Evolutionary conservation across 2,797 vertebrate genomes (phyloP).

Genomic region (Premnoplex brunnescens): DNA sequence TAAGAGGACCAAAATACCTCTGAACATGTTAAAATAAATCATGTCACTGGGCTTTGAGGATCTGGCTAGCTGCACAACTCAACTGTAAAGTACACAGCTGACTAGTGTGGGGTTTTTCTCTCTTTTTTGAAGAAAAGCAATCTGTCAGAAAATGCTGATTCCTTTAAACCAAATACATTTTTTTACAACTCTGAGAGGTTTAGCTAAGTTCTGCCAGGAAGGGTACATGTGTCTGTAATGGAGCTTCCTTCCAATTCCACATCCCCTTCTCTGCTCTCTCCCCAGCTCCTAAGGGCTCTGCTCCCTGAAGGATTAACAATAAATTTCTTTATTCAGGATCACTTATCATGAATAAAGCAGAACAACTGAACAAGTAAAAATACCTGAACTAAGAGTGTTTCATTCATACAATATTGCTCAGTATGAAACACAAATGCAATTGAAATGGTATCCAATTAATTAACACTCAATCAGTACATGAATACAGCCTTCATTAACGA

Average conservation of each 20-base stretch:
- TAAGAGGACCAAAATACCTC: slow-evolving; percentile 64
- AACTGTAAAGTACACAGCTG: background rate
- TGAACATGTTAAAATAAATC: slow-evolving; percentile 61
- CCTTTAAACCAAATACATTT: background rate
- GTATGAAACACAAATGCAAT: background rate
- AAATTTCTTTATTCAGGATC: background rate
- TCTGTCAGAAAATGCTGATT: background rate
- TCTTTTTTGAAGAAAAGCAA: background rate
- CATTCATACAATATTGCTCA: background rate
- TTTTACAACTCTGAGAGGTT: background rate
- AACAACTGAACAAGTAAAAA: background rate
- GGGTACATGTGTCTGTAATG: background rate
- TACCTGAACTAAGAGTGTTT: background rate
- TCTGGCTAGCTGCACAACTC: slow-evolving; percentile 19
- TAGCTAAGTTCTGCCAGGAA: background rate
- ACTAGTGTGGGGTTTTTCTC: rapidly evolving
- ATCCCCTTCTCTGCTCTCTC: background rate
- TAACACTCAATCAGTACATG: background rate
- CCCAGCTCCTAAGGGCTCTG: background rate
- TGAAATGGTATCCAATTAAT: background rate
- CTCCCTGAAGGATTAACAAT: background rate
- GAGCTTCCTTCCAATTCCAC: background rate
- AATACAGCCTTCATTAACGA: background rate
- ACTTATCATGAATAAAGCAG: background rate
- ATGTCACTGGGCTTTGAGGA: slow-evolving; percentile 36